These are phyloP conservation scores for Myiotriccus ornatus DNA, from an alignment of 2,797 vertebrate species.

Conservation along the genomic window DNA sequence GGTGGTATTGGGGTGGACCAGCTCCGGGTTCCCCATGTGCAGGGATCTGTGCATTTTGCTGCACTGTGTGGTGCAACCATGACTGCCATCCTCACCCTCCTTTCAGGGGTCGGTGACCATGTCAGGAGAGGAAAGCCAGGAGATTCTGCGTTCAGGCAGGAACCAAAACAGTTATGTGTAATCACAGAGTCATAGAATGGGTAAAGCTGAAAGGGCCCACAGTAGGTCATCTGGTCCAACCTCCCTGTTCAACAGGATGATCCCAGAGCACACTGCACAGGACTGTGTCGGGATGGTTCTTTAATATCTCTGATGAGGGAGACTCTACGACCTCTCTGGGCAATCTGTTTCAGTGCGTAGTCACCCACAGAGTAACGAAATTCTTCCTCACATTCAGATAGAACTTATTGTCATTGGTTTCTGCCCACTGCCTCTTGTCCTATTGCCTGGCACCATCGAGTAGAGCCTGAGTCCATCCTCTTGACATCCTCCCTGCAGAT, in stretches of 20 bases:
- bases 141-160: background rate
- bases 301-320: background rate
- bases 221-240: background rate
- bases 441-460: background rate
- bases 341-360: accelerated
- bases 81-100: background rate
- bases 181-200: background rate
- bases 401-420: background rate
- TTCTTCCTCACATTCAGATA: background rate
- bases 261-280: background rate
- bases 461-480: background rate
- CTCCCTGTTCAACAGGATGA: background rate
- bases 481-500: background rate
- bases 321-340: background rate
- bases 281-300: background rate
- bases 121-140: background rate
- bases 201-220: background rate
- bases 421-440: background rate
- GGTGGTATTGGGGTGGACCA: background rate
- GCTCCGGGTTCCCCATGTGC: background rate
- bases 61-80: accelerated
- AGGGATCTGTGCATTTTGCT: background rate
- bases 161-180: background rate
- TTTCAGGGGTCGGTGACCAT: accelerated
- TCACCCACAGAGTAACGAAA: background rate